Evolutionary conservation across 2,797 vertebrate genomes (phyloP), one percentile per base, ranked within the genome.

Genomic region (Rhyacichthys aspro): DNA sequence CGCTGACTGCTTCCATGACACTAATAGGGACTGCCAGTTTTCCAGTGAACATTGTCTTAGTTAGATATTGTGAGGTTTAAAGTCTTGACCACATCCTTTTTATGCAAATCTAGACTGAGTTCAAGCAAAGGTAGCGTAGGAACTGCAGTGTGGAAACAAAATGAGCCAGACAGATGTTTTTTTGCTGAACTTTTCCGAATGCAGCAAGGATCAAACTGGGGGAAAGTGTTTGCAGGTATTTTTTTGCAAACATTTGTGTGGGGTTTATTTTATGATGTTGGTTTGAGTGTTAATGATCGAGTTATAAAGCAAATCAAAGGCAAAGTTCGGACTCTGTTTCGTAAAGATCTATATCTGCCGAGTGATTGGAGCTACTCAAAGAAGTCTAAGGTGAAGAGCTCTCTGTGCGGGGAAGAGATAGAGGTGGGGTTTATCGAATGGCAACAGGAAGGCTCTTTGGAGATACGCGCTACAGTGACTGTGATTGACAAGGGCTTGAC

Each of bases 401-500:
- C 59, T 61, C 11, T 60, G 62, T 62, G 69, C 37, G 34, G 58
- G 36, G 43, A 58, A 63, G 19, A 18, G 18, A 42, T 59, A 55
- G 60, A 70, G 59, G 36, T 55, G 59, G 67, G 68, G 72, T 75
- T 76, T 55, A 78, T 74, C 58, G 71, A 69, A 72, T 70, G 71
- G 59, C 41, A 72, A 18, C 58, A 67, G 54, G 43, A 69, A 36
- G 60, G 44, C 43, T 63, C 48, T 60, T 48, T 36, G 16, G 28
- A 69, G 39, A 10, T 41, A 52, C 16, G 52, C 43, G 43, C 9
- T 4, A 37, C 55, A 17, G 53, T 45, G 67, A 73, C 66, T 61
- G 14, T 75, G 81, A 78, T 67, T 70, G 81, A 85, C 78, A 79
- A 63, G 46, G 59, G 32, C 55, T 59, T 9, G 50, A 55, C 81